Evolutionary conservation across 2,888 invertebrate genomes (phyloP).

Genomic region (Drosophila demipolita): DNA sequence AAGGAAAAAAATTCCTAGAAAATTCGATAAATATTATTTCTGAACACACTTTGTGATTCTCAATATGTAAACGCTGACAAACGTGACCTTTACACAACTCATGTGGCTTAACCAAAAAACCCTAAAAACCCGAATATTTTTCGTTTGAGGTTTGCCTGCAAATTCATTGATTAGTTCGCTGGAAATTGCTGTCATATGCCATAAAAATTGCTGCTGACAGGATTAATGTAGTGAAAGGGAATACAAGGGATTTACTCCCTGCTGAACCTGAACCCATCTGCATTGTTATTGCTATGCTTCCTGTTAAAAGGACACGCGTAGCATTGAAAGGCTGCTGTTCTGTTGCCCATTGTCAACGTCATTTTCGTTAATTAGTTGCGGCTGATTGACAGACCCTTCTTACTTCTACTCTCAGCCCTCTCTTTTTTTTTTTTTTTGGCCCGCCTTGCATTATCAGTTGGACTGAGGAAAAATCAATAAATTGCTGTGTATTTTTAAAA

Average conservation of each 20-base stretch:
- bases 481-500: conserved; percentile 20
- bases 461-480: conserved; percentile 55
- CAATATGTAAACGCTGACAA: conserved; percentile 7
- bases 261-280: neutral
- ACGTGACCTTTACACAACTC: conserved; percentile 44
- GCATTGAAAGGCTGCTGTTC: conserved; percentile 19
- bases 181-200: conserved; percentile 56
- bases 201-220: conserved; percentile 54
- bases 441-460: conserved; percentile 38
- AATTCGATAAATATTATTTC: neutral
- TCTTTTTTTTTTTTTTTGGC: conserved; percentile 26
- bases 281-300: conserved; percentile 3
- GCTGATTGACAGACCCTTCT: conserved; percentile 57
- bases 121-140: conserved; percentile 2
- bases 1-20: neutral
- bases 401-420: conserved; percentile 6
- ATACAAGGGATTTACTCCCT: neutral
- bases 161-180: conserved; percentile 36
- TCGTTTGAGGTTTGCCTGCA: conserved; percentile 22
- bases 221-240: conserved; percentile 52
- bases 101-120: neutral
- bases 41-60: neutral
- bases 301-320: conserved; percentile 32
- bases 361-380: conserved; percentile 66
- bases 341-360: conserved; percentile 47